Evolutionary conservation across 2,113 vertebrate genomes (phyloP), one percentile per base, ranked within the genome.

Genomic region (Mus musculus): DNA sequence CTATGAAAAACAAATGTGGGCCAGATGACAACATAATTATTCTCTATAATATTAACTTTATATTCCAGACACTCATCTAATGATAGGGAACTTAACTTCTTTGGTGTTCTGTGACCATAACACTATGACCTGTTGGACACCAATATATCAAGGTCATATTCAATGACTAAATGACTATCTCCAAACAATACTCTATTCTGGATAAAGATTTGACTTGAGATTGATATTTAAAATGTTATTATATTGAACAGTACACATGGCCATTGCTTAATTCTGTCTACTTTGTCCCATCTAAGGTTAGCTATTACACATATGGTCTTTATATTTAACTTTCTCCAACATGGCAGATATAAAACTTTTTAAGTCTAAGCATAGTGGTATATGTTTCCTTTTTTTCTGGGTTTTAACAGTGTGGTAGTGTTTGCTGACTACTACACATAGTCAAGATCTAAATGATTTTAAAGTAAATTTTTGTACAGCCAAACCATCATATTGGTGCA

Each of bases 311-410:
- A 86, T 42, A 71, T 5, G 8, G 1, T 19, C 19, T 81, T 93
- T 63, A 33, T 6, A 75, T 91, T 72, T 87, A 30, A 59, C 46
- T 88, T 95, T 97, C 71, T 95, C 80, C 22, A 52, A 12, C 22
- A 14, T 80, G 49, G 76, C 16, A 69, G 46, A 46, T 9, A 75
- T 16, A 67, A 36, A 88, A 89, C 36, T 36, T 46, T 36, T 69
- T 24, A 65, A 20, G 3, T 14, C 28, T 20, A 67, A 82, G 22
- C 10, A 77, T 4, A 89, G 33, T 81, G 5, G 0, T 26, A 2
- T 36, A 8, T 13, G 3, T 17, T 49, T 81, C 65, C 49, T 2
- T 6, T 65, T 19, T 24, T 26, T 36, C 20, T 3, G 46, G 17
- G 11, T 26, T 22, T 3, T n/a, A 16, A 30, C n/a, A 52, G 6